Conservation (phyloP, 35 echinoderm and acorn worm species). For the Diadema setosum region DNA sequence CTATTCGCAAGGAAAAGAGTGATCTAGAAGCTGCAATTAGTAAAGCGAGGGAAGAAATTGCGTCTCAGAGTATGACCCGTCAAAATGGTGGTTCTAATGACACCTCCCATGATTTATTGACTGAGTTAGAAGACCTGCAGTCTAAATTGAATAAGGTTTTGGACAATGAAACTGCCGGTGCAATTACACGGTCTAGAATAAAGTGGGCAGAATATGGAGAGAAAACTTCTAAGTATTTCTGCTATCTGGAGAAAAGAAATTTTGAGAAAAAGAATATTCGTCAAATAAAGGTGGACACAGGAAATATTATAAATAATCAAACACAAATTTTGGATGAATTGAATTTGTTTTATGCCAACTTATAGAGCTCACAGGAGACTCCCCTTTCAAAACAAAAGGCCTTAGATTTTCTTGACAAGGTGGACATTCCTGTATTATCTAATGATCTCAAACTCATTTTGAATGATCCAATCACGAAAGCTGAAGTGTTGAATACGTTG, state of each 20-base stretch:
- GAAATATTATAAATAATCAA: neutral
- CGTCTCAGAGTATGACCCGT: neutral
- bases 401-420: neutral
- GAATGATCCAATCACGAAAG: neutral
- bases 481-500: neutral
- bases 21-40: neutral
- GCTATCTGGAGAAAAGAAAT: neutral
- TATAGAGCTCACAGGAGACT: neutral
- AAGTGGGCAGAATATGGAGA: conserved; percentile 3
- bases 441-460: neutral
- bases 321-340: neutral
- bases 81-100: neutral
- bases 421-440: neutral
- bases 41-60: neutral
- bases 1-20: neutral
- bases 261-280: conserved; percentile 10
- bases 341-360: neutral
- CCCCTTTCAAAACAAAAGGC: neutral
- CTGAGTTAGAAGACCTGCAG: neutral
- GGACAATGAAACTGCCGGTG: neutral
- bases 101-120: neutral
- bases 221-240: neutral
- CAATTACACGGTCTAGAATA: neutral
- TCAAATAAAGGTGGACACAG: neutral
- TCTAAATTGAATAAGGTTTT: neutral